These are phyloP conservation scores for Psittacula derbiana DNA, from an alignment of 2,797 vertebrate species.

Conservation along the genomic window DNA sequence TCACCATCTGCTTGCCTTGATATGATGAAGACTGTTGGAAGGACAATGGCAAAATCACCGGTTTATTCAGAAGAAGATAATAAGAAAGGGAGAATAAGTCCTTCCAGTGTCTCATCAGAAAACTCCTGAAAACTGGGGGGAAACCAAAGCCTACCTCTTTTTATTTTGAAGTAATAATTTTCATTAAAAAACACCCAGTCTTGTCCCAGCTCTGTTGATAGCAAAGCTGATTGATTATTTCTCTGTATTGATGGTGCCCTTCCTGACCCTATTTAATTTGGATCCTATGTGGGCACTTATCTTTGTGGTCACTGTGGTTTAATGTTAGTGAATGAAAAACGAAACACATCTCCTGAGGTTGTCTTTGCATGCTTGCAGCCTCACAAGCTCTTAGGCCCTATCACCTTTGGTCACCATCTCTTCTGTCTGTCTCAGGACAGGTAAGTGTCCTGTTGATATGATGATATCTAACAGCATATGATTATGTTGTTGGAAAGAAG, in stretches of 20 bases:
- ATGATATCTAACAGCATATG: background rate
- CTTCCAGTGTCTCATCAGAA: background rate
- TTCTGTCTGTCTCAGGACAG: background rate
- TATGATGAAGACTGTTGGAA: background rate
- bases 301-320: slow-evolving; percentile 28
- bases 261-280: slow-evolving; percentile 56
- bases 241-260: background rate
- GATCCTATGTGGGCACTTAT: slow-evolving; percentile 9
- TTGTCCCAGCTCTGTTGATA: background rate
- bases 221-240: slow-evolving; percentile 32
- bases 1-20: background rate
- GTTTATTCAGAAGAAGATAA: background rate
- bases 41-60: accelerated
- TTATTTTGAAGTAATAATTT: background rate
- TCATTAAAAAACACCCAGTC: background rate
- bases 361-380: background rate
- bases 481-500: background rate
- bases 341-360: background rate
- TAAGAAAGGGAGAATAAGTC: background rate
- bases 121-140: background rate
- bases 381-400: background rate
- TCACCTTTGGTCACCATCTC: background rate
- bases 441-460: background rate
- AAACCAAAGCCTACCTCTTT: background rate
- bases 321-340: slow-evolving; percentile 27